Evolutionary conservation across 1,140 invertebrate species (phyloP).

Genomic region (Lasaia peninsularis): DNA sequence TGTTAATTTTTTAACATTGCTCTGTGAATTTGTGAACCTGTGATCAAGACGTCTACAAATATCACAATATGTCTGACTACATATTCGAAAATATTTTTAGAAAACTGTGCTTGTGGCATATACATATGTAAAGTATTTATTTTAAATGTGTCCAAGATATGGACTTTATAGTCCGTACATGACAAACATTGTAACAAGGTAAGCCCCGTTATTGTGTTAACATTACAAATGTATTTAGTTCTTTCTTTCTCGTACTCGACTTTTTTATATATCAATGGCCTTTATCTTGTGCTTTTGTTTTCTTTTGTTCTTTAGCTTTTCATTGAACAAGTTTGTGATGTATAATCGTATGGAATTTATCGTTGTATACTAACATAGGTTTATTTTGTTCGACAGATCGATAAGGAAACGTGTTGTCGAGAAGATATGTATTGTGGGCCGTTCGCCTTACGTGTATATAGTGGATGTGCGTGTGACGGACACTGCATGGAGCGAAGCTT

Average conservation of each 20-base stretch:
- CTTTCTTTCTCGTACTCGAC: constrained; percentile 55
- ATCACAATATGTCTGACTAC: constrained; percentile 77
- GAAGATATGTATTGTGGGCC: constrained; percentile 62
- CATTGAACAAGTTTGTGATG: constrained; percentile 54
- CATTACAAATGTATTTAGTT: constrained; percentile 43
- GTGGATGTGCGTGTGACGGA: constrained; percentile 61
- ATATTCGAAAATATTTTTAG: constrained; percentile 76
- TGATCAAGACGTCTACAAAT: constrained; percentile 64
- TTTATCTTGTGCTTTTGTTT: constrained; percentile 73
- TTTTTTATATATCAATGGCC: constrained; percentile 74
- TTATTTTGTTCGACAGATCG: constrained; percentile 71
- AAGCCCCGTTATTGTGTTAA: constrained; percentile 34
- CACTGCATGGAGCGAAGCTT: constrained; percentile 41
- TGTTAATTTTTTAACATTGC: not conserved
- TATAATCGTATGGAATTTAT: constrained; percentile 36
- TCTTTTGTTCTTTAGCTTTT: constrained; percentile 65
- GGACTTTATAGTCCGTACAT: constrained; percentile 62
- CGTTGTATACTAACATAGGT: constrained; percentile 49
- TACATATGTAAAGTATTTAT: constrained; percentile 43
- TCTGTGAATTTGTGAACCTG: constrained; percentile 14
- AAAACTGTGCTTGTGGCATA: constrained; percentile 42
- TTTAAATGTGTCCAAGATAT: constrained; percentile 51
- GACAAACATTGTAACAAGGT: constrained; percentile 54
- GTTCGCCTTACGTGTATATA: constrained; percentile 50
- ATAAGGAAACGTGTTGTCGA: constrained; percentile 60